Conservation (phyloP, 2,888 invertebrate genomes). For the Oithona nana region DNA sequence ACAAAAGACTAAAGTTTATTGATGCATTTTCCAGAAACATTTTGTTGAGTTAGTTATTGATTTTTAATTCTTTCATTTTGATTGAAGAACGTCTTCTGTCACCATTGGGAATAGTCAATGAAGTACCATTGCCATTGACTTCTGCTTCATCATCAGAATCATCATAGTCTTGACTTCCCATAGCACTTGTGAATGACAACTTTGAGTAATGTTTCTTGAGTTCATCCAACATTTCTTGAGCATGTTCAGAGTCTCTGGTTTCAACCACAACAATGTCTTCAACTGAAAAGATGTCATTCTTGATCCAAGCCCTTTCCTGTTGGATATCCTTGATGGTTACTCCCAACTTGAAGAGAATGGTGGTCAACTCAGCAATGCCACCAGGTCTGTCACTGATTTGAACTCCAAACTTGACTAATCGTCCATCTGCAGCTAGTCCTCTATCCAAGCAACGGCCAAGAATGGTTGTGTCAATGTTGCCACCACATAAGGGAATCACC, state of each 20-base stretch:
- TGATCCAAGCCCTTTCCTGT: slow-evolving; percentile 86
- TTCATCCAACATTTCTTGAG: background rate
- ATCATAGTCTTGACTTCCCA: no score
- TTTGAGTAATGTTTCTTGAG: background rate
- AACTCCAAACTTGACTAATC: slow-evolving; percentile 45
- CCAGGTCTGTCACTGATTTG: slow-evolving; percentile 56
- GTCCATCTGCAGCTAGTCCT: slow-evolving; percentile 65
- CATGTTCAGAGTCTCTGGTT: background rate
- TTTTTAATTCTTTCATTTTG: no score
- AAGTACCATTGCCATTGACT: no score
- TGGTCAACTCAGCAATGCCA: slow-evolving; percentile 64
- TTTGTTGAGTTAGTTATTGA: no score
- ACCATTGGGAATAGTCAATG: no score
- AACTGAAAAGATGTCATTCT: slow-evolving; percentile 64
- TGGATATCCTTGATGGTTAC: slow-evolving; percentile 86
- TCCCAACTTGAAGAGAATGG: slow-evolving; percentile 49
- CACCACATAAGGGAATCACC: slow-evolving; percentile 62
- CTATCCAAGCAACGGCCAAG: slow-evolving; percentile 69
- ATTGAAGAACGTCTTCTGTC: no score
- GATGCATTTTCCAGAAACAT: no score
- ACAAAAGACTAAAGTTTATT: no score
- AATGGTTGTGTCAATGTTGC: slow-evolving; percentile 80
- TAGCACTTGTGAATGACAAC: background rate
- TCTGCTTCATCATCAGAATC: no score
- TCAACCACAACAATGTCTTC: slow-evolving; percentile 25